Conservation (phyloP, 2,888 invertebrate species). For the Hyposoter didymator region DNA sequence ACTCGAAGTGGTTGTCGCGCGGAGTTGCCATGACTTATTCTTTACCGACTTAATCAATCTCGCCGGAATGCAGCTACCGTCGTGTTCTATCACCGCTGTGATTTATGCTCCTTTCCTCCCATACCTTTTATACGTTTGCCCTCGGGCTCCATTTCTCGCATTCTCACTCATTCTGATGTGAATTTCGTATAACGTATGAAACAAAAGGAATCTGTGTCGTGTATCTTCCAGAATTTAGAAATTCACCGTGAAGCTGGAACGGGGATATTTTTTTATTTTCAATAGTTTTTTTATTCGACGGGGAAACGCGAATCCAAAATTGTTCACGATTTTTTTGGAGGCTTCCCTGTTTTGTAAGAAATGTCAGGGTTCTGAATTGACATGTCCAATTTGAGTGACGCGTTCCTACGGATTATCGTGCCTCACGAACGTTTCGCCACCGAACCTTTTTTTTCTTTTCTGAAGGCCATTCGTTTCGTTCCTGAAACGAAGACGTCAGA, state of each 20-base stretch:
- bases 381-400: background rate
- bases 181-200: background rate
- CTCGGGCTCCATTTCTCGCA: slow-evolving; percentile 43
- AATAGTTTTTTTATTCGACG: background rate
- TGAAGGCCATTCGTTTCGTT: background rate
- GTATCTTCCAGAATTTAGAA: background rate
- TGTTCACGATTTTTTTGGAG: background rate
- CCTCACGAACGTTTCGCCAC: background rate
- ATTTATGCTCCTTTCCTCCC: slow-evolving; percentile 71
- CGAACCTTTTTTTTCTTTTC: no score
- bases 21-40: slow-evolving; percentile 41
- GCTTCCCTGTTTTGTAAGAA: background rate
- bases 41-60: slow-evolving; percentile 76
- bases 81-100: slow-evolving; percentile 63
- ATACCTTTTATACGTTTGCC: slow-evolving; percentile 29
- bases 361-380: background rate
- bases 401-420: background rate
- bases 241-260: background rate
- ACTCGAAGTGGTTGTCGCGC: slow-evolving; percentile 62
- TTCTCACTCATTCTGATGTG: slow-evolving; percentile 34
- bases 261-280: background rate
- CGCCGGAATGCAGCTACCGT: slow-evolving; percentile 72
- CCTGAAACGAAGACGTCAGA: background rate
- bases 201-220: background rate
- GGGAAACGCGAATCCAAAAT: background rate